A percentile compares a stretch with the other conserved stretches of the same genome.
Conservation (phyloP, 1,140 invertebrate genomes). For the Zaprionus davidi region DNA sequence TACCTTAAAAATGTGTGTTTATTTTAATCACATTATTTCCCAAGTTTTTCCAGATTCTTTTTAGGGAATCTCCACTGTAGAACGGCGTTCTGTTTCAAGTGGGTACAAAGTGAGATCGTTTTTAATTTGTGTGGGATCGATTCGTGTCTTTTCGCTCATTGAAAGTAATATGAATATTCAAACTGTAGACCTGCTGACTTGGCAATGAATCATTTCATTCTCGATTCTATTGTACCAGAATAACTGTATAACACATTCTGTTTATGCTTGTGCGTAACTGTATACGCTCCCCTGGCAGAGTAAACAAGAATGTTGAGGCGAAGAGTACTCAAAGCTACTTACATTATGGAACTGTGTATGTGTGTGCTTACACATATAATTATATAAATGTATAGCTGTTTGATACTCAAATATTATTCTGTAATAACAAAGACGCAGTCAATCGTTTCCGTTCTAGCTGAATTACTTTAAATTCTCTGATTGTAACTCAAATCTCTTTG, state of each 20-base stretch:
- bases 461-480: conserved; percentile 17
- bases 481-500: not conserved
- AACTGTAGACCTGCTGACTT: not conserved
- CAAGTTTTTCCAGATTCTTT: not conserved
- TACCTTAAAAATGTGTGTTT: not conserved
- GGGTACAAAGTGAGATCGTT: not conserved
- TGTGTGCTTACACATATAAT: not conserved
- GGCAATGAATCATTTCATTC: conserved; percentile 40
- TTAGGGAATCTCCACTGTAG: not conserved
- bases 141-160: not conserved
- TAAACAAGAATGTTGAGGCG: conserved; percentile 30
- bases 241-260: conserved; percentile 43
- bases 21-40: not conserved
- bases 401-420: conserved; percentile 13
- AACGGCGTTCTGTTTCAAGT: not conserved
- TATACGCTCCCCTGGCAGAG: conserved; percentile 21
- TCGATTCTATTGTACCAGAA: conserved; percentile 24
- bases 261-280: conserved; percentile 23
- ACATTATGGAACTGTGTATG: not conserved
- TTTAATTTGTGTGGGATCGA: not conserved
- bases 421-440: conserved; percentile 41
- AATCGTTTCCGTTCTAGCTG: conserved; percentile 65
- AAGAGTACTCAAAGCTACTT: conserved; percentile 15
- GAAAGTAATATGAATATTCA: not conserved
- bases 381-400: conserved; percentile 8